Conservation (phyloP, 1,140 invertebrate species). For the Bombus turneri region DNA sequence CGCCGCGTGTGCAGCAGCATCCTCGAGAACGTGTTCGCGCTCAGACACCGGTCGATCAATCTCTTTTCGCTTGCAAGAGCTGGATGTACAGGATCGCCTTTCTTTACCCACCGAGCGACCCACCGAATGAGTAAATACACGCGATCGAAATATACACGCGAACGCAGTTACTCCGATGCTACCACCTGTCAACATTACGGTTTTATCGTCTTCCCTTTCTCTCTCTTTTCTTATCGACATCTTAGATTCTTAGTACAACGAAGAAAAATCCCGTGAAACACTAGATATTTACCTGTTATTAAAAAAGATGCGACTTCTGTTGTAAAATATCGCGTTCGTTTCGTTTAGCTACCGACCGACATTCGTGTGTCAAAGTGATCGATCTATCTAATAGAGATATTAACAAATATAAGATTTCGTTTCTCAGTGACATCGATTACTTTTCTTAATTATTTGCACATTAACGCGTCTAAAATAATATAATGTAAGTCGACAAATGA, state of each 20-base stretch:
- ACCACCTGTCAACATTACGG: not conserved
- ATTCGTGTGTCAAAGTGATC: not conserved
- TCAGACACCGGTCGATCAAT: not conserved
- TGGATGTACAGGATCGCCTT: conserved; percentile 22
- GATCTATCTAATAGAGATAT: not conserved
- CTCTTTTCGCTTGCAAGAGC: not conserved
- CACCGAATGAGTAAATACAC: not conserved
- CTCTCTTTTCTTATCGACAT: not conserved
- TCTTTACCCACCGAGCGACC: not conserved
- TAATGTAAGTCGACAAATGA: not conserved
- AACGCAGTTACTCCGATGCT: not conserved
- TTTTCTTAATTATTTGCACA: not conserved
- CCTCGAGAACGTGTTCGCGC: not conserved
- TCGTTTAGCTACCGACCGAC: not conserved
- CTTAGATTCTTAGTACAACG: not conserved
- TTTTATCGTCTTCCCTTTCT: not conserved
- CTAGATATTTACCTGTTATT: not conserved
- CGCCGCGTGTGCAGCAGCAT: not conserved
- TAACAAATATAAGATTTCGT: not conserved
- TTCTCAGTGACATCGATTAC: no score
- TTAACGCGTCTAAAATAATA: not conserved
- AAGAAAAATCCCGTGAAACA: not conserved
- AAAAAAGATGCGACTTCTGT: not conserved
- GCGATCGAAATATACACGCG: not conserved
- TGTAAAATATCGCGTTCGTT: no score